These are phyloP conservation scores for Epizoanthus fatuus DNA, from an alignment of 92 coral and sea anemone species.

Conservation along the genomic window DNA sequence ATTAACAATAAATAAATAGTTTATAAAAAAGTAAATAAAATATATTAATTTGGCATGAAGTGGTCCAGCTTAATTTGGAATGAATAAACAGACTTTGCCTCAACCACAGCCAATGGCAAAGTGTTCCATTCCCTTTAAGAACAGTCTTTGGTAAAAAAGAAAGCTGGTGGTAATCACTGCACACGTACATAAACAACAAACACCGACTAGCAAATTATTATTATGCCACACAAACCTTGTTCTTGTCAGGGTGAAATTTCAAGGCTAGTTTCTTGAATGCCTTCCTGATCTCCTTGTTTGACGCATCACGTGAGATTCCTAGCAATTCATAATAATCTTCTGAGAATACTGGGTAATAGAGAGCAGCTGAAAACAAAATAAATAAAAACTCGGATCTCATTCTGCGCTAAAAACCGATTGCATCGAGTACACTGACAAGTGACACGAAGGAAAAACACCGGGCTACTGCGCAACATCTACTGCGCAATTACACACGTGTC, in stretches of 20 bases:
- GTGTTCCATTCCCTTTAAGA: neutral
- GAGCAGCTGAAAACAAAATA: conserved; percentile 81
- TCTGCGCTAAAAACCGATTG: conserved; percentile 4
- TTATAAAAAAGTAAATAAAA: neutral
- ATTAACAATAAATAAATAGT: neutral
- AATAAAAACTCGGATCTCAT: conserved; percentile 87
- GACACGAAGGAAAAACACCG: conserved; percentile 53
- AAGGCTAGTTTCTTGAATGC: conserved; percentile 97
- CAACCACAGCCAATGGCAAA: neutral
- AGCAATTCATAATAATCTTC: conserved; percentile 95
- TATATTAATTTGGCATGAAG: neutral
- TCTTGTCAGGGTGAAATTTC: conserved; percentile 94
- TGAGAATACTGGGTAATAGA: conserved; percentile 81
- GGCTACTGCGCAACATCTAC: conserved; percentile 43
- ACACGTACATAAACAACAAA: neutral
- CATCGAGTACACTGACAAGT: conserved; percentile 32
- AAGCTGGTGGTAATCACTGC: conserved; percentile 13
- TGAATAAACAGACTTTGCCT: neutral
- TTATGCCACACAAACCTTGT: conserved; percentile 68
- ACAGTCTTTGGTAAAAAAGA: neutral
- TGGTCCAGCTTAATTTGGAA: neutral
- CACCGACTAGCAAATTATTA: neutral
- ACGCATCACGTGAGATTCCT: conserved; percentile 96
- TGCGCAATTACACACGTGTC: conserved; percentile 72
- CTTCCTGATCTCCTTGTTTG: conserved; percentile 91